Conservation (phyloP, 2,797 vertebrate genomes). For the Morus bassanus region DNA sequence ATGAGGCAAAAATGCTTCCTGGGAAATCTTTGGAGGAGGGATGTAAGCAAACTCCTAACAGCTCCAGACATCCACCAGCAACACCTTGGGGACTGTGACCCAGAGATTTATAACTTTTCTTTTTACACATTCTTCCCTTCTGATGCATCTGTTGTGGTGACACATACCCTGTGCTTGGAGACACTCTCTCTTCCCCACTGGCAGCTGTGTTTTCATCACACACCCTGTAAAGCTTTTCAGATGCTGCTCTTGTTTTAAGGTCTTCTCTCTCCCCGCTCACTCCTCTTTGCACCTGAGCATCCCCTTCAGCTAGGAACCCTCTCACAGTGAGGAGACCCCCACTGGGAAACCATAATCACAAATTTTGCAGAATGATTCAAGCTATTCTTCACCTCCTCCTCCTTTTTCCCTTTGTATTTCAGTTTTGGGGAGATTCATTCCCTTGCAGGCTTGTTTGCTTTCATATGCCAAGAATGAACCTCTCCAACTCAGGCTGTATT, state of each 20-base stretch:
- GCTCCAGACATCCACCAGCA: not conserved
- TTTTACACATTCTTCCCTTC: not conserved
- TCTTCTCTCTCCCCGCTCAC: not conserved
- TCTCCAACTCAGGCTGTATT: not conserved
- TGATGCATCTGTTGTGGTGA: not conserved
- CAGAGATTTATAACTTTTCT: not conserved
- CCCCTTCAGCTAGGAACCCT: not conserved
- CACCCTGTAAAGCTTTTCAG: not conserved
- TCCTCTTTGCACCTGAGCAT: not conserved
- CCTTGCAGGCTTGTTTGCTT: not conserved
- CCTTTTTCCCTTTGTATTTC: not conserved
- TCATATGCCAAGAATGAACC: not conserved
- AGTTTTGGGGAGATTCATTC: not conserved
- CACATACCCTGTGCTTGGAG: not conserved
- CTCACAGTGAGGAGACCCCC: not conserved
- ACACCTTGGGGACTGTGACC: not conserved
- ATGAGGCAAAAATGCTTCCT: not conserved
- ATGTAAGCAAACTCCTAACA: not conserved
- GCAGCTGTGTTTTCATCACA: not conserved
- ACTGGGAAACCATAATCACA: not conserved
- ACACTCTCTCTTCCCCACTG: not conserved
- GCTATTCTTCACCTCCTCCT: not conserved
- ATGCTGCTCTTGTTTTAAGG: not conserved
- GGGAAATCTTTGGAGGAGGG: not conserved
- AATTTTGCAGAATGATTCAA: not conserved